Conservation (phyloP, 2,797 vertebrate species). For the Sebastolobus altivelis region DNA sequence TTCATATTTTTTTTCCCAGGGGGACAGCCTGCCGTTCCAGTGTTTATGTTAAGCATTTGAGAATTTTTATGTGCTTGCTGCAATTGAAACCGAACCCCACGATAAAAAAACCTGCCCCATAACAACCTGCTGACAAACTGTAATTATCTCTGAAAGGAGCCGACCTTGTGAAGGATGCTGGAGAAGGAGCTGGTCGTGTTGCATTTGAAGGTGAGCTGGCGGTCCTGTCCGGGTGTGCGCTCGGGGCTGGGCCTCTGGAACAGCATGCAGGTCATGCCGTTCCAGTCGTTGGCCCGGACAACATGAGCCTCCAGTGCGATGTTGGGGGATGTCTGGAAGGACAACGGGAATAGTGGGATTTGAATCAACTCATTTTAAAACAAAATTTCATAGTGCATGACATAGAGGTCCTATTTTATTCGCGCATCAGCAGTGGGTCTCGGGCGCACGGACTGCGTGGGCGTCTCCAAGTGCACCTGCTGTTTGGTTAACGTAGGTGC, state of each 20-base stretch:
- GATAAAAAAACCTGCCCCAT: not conserved
- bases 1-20: not conserved
- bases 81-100: not conserved
- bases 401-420: not conserved
- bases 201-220: conserved; percentile 96
- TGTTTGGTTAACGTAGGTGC: not conserved
- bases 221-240: conserved; percentile 86
- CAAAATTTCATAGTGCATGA: not conserved
- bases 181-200: conserved; percentile 93
- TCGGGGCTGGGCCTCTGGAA: conserved; percentile 91
- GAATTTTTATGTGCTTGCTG: not conserved
- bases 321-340: conserved; percentile 93
- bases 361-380: not conserved
- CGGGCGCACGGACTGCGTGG: not conserved
- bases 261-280: conserved; percentile 97
- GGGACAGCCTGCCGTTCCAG: not conserved
- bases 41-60: not conserved
- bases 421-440: not conserved
- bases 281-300: conserved; percentile 91
- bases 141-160: conserved; percentile 3
- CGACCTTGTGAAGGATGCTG: conserved; percentile 92
- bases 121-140: not conserved
- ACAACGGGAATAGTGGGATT: not conserved
- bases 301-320: conserved; percentile 95
- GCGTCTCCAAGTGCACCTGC: not conserved